Percentiles rank a stretch among this genome's conserved stretches.
These are phyloP conservation scores for Gonatopus flavifemur DNA, from an alignment of 1,140 invertebrate genomes.

Conservation along the genomic window DNA sequence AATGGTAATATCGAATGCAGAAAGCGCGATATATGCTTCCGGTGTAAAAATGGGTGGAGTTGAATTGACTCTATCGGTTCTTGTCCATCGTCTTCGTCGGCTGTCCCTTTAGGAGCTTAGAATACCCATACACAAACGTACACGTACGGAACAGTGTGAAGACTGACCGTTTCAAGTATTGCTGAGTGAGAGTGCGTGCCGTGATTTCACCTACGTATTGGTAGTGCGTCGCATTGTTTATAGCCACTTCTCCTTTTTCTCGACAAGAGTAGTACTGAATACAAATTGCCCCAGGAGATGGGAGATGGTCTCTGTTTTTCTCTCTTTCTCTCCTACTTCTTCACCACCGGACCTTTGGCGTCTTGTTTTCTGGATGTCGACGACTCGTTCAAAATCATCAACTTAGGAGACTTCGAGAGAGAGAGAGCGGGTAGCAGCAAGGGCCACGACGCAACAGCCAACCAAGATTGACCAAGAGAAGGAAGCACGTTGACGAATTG, in stretches of 20 bases:
- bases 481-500: too few relatives aligned
- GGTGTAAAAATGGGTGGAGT: conserved; percentile 44
- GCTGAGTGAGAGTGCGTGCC: conserved; percentile 27
- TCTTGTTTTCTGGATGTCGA: too few relatives aligned
- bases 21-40: conserved; percentile 46
- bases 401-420: too few relatives aligned
- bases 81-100: conserved; percentile 27
- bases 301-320: conserved; percentile 19
- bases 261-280: conserved; percentile 42
- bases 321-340: conserved; percentile 13
- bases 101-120: conserved; percentile 36
- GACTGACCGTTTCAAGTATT: too few relatives aligned
- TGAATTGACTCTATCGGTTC: too few relatives aligned
- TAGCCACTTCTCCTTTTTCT: conserved; percentile 51
- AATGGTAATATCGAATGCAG: conserved; percentile 47
- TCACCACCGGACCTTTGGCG: neutral
- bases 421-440: too few relatives aligned
- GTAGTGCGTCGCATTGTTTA: conserved; percentile 52
- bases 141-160: conserved; percentile 13
- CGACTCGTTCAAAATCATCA: too few relatives aligned
- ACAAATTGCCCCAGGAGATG: conserved; percentile 41
- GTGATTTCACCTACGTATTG: conserved; percentile 40
- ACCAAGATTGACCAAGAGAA: too few relatives aligned
- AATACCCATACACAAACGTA: conserved; percentile 3
- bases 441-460: too few relatives aligned